Base-by-base conservation (phyloP, 1,140 invertebrate species). In the Daktulosphaira vitifoliae region DNA sequence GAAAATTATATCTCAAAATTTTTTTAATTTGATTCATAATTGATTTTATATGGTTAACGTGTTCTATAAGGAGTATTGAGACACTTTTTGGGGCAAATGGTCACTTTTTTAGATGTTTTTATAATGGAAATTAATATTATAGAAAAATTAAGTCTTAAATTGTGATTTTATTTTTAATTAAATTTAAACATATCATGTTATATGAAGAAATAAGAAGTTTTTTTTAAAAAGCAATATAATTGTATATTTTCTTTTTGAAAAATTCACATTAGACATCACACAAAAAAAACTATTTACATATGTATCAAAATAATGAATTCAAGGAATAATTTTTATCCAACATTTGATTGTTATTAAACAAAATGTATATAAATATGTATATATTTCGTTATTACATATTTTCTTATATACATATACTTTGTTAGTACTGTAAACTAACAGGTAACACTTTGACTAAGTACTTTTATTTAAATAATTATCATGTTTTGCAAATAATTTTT, bases 281-380 rank as follows among this genome's bases (percentile, higher is more conserved):
- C 56, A 62, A 23, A 62, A 62, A 62, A 59, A 51, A 62, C 39
- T 62, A 62, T 62, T 18, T 46, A 62, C 56, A 62, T 18, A 42
- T 62, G 56, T 62, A 62, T 62, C 56, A 62, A 62, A 62, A 62
- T 62, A 62, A 62, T 62, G 54, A 59, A 62, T 39, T 62, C 56
- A 18, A 62, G 56, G 56, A 62, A 62, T 62, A 62, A 42, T 62
- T 56, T 48, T 48, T 48, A 62, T 62, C 42, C 56, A 62, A 62
- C 56, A 62, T 48, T 62, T 62, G 56, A 62, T 62, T 62, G 56
- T 62, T 62, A 62, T 62, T 62, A 62, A 62, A 62, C 56, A 62
- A 62, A 46, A 26, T 33, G 9, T 25, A 29, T 62, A 46, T 59
- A 46, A 11, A 59, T 59, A 29, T 29, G 44, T 18, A 46, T 59